phyloP scores from a whole-genome alignment of 2,797 vertebrate genomes.

The Melopsittacus undulatus region DNA sequence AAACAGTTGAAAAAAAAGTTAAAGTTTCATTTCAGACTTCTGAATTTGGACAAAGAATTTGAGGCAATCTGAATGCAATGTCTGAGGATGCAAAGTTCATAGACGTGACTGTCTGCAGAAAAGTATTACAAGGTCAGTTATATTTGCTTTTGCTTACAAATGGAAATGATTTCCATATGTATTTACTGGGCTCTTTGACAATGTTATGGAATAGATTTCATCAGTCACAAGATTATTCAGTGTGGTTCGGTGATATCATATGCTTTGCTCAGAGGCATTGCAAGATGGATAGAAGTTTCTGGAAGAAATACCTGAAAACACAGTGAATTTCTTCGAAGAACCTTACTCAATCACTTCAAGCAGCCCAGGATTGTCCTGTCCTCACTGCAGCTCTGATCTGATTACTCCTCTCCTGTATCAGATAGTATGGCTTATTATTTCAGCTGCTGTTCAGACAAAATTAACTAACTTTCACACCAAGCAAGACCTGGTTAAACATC shows the following conservation, averaged over 20 bases:
- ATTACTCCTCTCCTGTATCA: neutral
- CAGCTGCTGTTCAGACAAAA: neutral
- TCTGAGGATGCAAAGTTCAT: neutral
- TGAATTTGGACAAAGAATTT: neutral
- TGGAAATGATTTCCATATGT: neutral
- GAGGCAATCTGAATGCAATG: neutral
- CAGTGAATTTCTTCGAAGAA: neutral
- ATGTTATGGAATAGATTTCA: neutral
- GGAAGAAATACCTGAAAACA: neutral
- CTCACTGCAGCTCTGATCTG: neutral
- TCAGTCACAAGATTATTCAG: neutral
- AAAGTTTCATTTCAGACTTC: neutral
- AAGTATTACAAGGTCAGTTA: neutral
- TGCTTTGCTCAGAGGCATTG: neutral
- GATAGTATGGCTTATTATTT: neutral
- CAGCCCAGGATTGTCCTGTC: rapidly evolving
- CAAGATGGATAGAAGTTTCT: neutral
- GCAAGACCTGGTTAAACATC: neutral
- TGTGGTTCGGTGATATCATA: neutral
- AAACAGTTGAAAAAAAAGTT: neutral
- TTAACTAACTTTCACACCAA: neutral
- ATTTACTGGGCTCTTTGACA: neutral
- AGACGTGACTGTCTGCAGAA: neutral
- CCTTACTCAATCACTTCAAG: neutral
- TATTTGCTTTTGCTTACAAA: neutral